phyloP scores from a whole-genome alignment of 2,113 vertebrate genomes.

The Hassar affinis region DNA sequence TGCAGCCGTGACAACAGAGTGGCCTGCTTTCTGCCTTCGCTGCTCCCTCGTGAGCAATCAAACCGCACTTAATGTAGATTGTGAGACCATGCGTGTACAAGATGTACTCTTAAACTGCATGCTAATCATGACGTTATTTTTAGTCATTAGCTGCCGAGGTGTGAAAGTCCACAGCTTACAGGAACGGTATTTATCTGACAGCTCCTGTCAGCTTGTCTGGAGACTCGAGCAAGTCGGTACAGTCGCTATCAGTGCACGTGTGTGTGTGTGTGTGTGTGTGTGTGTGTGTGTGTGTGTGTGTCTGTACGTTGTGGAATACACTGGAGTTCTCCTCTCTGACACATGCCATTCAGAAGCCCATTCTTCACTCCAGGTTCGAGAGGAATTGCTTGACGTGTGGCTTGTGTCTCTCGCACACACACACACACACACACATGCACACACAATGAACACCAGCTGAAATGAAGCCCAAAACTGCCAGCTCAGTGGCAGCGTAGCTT shows the following conservation, averaged over 20 bases:
- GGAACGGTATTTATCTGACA: constrained; percentile 48
- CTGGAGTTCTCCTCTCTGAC: constrained; percentile 67
- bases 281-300: constrained; percentile 26
- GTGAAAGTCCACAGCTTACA: constrained; percentile 49
- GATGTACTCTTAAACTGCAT: constrained; percentile 63
- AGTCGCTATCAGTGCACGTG: constrained; percentile 61
- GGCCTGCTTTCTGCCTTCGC: constrained; percentile 46
- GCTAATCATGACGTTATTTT: constrained; percentile 60
- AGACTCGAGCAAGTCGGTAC: constrained; percentile 23
- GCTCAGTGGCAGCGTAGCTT: constrained; percentile 57
- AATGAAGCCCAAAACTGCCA: constrained; percentile 45
- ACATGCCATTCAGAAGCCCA: constrained; percentile 71
- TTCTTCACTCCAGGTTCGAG: constrained; percentile 54
- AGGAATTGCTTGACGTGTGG: constrained; percentile 44
- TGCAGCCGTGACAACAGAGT: constrained; percentile 54
- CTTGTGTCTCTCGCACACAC: constrained; percentile 25
- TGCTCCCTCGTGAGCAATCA: constrained; percentile 36
- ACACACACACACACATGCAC: constrained; percentile 21
- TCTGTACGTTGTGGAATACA: constrained; percentile 50
- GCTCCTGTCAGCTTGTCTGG: constrained; percentile 30
- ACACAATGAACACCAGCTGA: constrained; percentile 2
- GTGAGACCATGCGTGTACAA: constrained; percentile 52
- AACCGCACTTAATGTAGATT: constrained; percentile 59
- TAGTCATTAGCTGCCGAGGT: constrained; percentile 64
- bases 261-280: constrained; percentile 12